Evolutionary conservation across 2,888 invertebrate species (phyloP), one percentile per base, ranked within the genome.

Genomic region (Coenonympha arcania): DNA sequence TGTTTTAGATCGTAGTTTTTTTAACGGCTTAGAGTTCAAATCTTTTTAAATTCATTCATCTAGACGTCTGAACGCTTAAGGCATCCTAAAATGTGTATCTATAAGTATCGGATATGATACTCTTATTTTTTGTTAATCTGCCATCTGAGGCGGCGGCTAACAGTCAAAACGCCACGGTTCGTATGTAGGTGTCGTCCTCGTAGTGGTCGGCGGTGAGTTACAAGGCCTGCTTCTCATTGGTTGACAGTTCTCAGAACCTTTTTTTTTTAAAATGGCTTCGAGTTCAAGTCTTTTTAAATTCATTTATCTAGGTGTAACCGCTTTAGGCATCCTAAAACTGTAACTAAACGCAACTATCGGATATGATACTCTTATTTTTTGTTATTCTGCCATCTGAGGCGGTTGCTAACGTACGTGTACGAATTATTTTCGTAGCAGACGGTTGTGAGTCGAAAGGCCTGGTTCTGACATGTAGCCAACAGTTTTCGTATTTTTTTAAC

Each of bases 91-190:
- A 22, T 8, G n/a, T 20, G 15, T 24, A 15, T 15, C 37, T 39
- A 58, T 44, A 55, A 41, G 58, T 58, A 39, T 58, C 58, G 42
- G 30, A 57, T 36, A 45, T 48, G 33, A 48, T 39, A 28, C 31
- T 61, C 46, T 61, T 50, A 59, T 58, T 44, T 34, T 54, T 46
- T 63, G 54, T 64, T 49, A 61, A 60, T 53, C 59, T 58, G 53
- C 62, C 71, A 57, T 62, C 61, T 36, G 63, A 57, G 69, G 75
- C 74, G 20, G 59, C 64, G 42, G 74, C 78, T 57, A 56, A 66
- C 73, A 80, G 84, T 85, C 85, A 86, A 85, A 86, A 86, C 2
- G 78, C 73, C 48, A 86, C 81, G 0, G 74, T 71, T 18, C 77
- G 65, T n/a, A n/a, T 6, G 39, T 79, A 84, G 0, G 71, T 70